phyloP scores from a whole-genome alignment of 2,113 vertebrate species.

The Dromas ardeola region DNA sequence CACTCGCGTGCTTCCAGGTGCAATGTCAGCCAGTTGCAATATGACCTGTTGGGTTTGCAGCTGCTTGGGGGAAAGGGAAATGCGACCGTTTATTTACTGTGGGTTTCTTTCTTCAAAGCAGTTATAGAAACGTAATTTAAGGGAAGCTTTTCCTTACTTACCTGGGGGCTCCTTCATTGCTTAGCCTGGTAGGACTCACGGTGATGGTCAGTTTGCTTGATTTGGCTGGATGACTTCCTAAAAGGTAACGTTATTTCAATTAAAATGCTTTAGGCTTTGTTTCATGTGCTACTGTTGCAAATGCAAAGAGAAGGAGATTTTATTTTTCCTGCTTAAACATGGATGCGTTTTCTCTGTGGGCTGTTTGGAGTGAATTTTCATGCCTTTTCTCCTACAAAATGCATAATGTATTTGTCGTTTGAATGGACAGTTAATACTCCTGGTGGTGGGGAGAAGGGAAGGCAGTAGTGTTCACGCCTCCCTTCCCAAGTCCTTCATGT shows the following conservation, averaged over 20 bases:
- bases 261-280: conserved; percentile 26
- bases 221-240: conserved; percentile 46
- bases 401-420: background rate
- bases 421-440: background rate
- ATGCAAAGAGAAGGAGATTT: background rate
- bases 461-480: background rate
- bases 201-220: conserved; percentile 61
- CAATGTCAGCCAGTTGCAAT: conserved; percentile 17
- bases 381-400: conserved; percentile 24
- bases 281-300: conserved; percentile 46
- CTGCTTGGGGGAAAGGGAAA: conserved; percentile 61
- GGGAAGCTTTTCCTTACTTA: conserved; percentile 56
- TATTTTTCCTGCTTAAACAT: conserved; percentile 12
- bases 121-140: conserved; percentile 46
- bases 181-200: conserved; percentile 55
- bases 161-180: conserved; percentile 47
- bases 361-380: conserved; percentile 25
- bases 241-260: conserved; percentile 41
- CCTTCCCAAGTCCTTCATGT: conserved; percentile 20
- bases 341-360: conserved; percentile 38
- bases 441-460: background rate
- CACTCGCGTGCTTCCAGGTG: conserved; percentile 54
- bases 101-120: conserved; percentile 54
- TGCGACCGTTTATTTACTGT: conserved; percentile 33
- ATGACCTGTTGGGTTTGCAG: conserved; percentile 41